Conservation (phyloP, 64 coral and sea anemone species). For the Platygyra sinensis region DNA sequence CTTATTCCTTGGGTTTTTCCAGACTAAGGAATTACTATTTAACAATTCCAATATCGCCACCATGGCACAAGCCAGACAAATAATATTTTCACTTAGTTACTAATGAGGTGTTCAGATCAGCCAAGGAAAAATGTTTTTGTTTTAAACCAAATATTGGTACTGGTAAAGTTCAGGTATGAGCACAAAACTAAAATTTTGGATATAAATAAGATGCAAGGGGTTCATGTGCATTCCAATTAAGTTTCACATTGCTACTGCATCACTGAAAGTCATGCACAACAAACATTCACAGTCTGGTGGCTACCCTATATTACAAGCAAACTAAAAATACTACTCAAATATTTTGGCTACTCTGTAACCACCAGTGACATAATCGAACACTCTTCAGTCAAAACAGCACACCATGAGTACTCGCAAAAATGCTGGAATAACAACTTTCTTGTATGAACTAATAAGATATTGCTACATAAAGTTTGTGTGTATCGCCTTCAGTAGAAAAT, state of each 20-base stretch:
- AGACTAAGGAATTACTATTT: not conserved
- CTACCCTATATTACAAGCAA: not conserved
- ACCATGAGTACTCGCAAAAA: too few species aligned
- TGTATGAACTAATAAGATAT: too few species aligned
- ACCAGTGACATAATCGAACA: too few species aligned
- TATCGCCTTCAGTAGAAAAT: too few species aligned
- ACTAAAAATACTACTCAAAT: too few species aligned
- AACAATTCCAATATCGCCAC: not conserved
- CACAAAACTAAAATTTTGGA: not conserved
- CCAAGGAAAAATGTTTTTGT: not conserved
- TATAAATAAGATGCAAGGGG: not conserved
- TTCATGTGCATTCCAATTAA: too few species aligned
- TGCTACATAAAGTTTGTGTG: too few species aligned
- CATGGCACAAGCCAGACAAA: not conserved
- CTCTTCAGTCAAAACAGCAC: too few species aligned
- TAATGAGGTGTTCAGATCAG: not conserved
- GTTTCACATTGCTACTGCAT: not conserved
- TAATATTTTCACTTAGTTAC: constrained; percentile 3
- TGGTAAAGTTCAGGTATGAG: not conserved
- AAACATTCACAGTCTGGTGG: not conserved
- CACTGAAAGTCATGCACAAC: not conserved
- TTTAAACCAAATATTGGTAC: not conserved
- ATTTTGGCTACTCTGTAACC: too few species aligned
- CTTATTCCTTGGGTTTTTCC: not conserved
- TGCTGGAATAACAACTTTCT: too few species aligned